Percentiles rank a stretch among this genome's conserved stretches.
Evolutionary conservation across 2,888 invertebrate genomes (phyloP).

Genomic region (Lasiommata megera): DNA sequence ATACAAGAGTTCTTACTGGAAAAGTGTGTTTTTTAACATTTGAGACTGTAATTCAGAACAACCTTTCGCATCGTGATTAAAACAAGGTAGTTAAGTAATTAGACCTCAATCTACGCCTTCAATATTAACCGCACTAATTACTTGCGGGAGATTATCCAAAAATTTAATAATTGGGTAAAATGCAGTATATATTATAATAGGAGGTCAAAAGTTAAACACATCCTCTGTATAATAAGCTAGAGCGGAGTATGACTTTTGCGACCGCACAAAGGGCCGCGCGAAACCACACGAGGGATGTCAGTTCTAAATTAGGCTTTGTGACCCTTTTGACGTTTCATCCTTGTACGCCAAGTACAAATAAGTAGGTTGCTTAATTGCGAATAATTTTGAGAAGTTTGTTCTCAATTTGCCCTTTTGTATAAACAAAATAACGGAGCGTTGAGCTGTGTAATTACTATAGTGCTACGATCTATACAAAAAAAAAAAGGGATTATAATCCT

Average conservation of each 20-base stretch:
- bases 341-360: neutral
- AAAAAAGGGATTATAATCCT: no score
- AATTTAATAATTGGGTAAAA: neutral
- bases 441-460: no score
- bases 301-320: slow-evolving; percentile 34
- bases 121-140: neutral
- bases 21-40: no score
- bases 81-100: neutral
- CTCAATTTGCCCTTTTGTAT: neutral
- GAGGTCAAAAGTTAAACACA: slow-evolving; percentile 7
- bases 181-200: neutral
- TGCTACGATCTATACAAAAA: no score
- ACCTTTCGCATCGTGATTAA: no score
- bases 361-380: neutral
- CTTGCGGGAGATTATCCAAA: neutral
- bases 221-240: slow-evolving; percentile 42
- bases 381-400: neutral
- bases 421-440: no score
- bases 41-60: no score
- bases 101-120: neutral
- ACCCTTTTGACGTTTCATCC: slow-evolving; percentile 3
- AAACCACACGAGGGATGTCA: slow-evolving; percentile 51
- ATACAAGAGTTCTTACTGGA: no score
- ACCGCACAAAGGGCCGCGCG: slow-evolving; percentile 45
- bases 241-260: slow-evolving; percentile 40